phyloP scores from a whole-genome alignment of 1,140 invertebrate genomes.

The Psilanteris sp. region DNA sequence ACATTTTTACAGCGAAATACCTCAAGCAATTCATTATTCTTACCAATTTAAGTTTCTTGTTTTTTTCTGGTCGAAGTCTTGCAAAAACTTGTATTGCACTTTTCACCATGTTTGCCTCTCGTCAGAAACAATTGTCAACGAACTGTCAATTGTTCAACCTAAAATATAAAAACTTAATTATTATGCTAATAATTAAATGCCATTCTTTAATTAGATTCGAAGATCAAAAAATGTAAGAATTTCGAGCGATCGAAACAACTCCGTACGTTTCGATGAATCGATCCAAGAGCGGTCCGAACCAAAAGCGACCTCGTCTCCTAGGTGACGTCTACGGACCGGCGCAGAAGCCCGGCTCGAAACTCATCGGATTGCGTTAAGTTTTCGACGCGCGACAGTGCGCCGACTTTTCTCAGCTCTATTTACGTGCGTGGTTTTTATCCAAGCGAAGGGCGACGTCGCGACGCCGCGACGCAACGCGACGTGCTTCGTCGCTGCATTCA shows the following conservation, averaged over 20 bases:
- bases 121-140: slow-evolving; percentile 1
- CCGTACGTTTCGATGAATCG: slow-evolving; percentile 68
- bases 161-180: too few relatives aligned
- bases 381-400: slow-evolving; percentile 68
- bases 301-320: slow-evolving; percentile 69
- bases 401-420: slow-evolving; percentile 69
- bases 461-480: too few relatives aligned
- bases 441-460: slow-evolving; percentile 22
- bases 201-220: too few relatives aligned
- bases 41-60: slow-evolving; percentile 55
- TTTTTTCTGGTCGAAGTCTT: slow-evolving; percentile 71
- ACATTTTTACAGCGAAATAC: too few relatives aligned
- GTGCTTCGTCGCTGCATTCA: background rate
- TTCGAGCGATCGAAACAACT: slow-evolving; percentile 39
- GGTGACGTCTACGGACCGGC: slow-evolving; percentile 70
- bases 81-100: slow-evolving; percentile 77
- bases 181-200: too few relatives aligned
- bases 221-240: too few relatives aligned
- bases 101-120: slow-evolving; percentile 73
- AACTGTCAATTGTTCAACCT: background rate
- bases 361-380: slow-evolving; percentile 63
- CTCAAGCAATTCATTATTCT: background rate
- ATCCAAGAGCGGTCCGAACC: slow-evolving; percentile 59
- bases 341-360: slow-evolving; percentile 60
- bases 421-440: slow-evolving; percentile 33